Base-by-base conservation (phyloP, 2,888 invertebrate species). In the Mylabris sibirica region DNA sequence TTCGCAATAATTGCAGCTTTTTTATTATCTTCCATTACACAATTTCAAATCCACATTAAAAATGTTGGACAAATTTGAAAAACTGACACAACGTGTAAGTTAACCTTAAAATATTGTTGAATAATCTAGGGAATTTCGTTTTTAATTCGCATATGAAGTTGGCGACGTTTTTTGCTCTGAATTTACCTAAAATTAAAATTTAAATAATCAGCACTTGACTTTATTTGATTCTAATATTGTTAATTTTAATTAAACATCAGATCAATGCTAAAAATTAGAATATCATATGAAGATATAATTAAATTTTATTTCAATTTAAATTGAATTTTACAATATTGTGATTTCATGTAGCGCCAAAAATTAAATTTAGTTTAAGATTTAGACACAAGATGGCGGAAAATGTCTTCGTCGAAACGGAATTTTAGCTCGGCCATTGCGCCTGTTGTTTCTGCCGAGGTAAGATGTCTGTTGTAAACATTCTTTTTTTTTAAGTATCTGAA, bases 361-460 rank as follows among this genome's bases (percentile, higher is more conserved):
- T 57, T 57, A 24, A 57, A 57, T 12, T 22, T 24, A 57, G 24
- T 57, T 20, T 2, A 20, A 20, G 8, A 11, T 22, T 9, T 1
- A 1, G 0, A 3, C 20, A 11, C 20, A 20, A 49, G 49, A 9
- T 49, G 3, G 3, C 49, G 6, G 17, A 17, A 8, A 0, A 0
- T 1, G 6, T 5, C 0, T 6, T 17, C 17, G 6, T 4, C 17
- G 44, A 17, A 44, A 11, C 26, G 64, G 64, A 64, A 64, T n/a
- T 38, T 30, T 30, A 1, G n/a, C 67, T 70, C 70, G 20, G 59
- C 70, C 83, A 84, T 83, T 83, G 77, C 80, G 81, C 79, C 79
- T 75, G 73, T 78, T 74, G 72, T 74, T 75, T 60, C 80, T 76
- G 85, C 84, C 76, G 74, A 83, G 85, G 86, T 86, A 79, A 62